Conservation (phyloP, 1,140 invertebrate species). For the Bactericera cockerelli region DNA sequence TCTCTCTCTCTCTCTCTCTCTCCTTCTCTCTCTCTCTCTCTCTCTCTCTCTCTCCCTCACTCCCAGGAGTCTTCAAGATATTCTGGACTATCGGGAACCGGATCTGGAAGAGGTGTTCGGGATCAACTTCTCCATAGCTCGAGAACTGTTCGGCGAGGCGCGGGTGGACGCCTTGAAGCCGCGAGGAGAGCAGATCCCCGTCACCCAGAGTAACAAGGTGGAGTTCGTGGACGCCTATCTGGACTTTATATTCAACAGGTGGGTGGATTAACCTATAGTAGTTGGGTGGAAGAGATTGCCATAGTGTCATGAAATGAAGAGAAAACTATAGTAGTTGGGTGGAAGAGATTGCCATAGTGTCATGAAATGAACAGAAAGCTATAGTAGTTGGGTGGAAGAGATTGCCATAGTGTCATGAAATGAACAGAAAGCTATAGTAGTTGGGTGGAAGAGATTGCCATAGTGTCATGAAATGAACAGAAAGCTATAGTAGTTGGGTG, state of each 20-base stretch:
- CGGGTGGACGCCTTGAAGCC: conserved; percentile 58
- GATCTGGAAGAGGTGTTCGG: conserved; percentile 76
- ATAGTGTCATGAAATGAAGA: too few relatives aligned
- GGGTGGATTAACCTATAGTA: too few relatives aligned
- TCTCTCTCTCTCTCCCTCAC: conserved; percentile 14
- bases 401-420: too few relatives aligned
- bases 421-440: too few relatives aligned
- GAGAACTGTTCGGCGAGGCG: conserved; percentile 65
- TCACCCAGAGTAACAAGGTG: conserved; percentile 76
- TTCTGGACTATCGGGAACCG: conserved; percentile 64
- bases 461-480: too few relatives aligned
- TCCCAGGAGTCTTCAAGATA: conserved; percentile 47
- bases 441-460: too few relatives aligned
- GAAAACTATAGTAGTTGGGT: too few relatives aligned
- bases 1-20: conserved; percentile 1
- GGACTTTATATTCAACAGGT: conserved; percentile 71
- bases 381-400: too few relatives aligned
- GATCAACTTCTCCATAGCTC: conserved; percentile 68
- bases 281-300: too few relatives aligned
- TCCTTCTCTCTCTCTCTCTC: neutral
- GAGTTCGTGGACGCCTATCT: conserved; percentile 86
- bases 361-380: too few relatives aligned
- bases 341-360: too few relatives aligned
- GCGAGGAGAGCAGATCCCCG: conserved; percentile 60
- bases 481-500: too few relatives aligned